A percentile compares a stretch with the other conserved stretches of the same genome.
Conservation (phyloP, 2,888 invertebrate genomes). For the Lordiphosa andalusiaca region DNA sequence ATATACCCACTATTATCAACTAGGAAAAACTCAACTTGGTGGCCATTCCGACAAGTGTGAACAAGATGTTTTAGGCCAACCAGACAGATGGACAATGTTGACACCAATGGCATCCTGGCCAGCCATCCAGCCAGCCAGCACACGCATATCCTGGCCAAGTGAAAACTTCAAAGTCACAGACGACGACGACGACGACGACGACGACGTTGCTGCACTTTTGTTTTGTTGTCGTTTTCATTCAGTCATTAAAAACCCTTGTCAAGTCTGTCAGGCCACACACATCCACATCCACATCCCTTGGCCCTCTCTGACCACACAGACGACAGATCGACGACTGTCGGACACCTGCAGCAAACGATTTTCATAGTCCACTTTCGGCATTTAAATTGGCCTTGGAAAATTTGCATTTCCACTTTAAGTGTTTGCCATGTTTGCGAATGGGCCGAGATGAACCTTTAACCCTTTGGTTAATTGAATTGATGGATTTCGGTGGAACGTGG, state of each 20-base stretch:
- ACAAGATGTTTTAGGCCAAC: slow-evolving; percentile 78
- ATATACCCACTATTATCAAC: not conserved
- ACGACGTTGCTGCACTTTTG: slow-evolving; percentile 45
- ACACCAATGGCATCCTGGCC: slow-evolving; percentile 70
- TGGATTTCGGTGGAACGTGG: slow-evolving; percentile 53
- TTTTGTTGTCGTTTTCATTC: slow-evolving; percentile 60
- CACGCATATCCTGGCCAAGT: slow-evolving; percentile 25
- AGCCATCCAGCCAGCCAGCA: slow-evolving; percentile 27
- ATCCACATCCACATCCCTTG: slow-evolving; percentile 34
- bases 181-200: slow-evolving; percentile 1
- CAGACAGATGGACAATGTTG: slow-evolving; percentile 61
- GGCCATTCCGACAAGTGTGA: slow-evolving; percentile 75
- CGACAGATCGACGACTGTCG: slow-evolving; percentile 11
- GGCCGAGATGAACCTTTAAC: slow-evolving; percentile 23
- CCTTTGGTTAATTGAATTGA: slow-evolving; percentile 68
- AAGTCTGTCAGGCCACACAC: slow-evolving; percentile 60
- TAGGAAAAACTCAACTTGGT: slow-evolving; percentile 34
- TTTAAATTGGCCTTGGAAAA: slow-evolving; percentile 66
- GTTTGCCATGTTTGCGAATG: slow-evolving; percentile 20
- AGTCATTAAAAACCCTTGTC: slow-evolving; percentile 80
- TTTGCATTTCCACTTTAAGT: slow-evolving; percentile 72
- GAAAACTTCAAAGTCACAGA: slow-evolving; percentile 63
- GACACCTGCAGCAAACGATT: slow-evolving; percentile 42
- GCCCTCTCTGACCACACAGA: slow-evolving; percentile 31
- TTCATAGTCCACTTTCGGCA: slow-evolving; percentile 44